Evolutionary conservation across 1,140 invertebrate genomes (phyloP).

Genomic region (Apis cerana): DNA sequence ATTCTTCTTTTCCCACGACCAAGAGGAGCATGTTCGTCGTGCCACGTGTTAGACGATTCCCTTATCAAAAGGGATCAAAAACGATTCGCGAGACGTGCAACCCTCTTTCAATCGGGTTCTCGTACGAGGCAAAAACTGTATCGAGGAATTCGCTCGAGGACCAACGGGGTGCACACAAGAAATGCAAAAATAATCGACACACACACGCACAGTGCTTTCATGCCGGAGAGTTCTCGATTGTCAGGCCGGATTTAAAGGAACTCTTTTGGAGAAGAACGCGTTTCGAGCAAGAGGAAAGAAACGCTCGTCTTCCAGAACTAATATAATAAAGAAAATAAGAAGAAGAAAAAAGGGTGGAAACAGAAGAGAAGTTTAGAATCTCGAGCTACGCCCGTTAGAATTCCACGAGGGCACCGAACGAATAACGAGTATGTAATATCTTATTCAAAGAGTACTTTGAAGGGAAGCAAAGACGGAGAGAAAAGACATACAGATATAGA

Average conservation of each 20-base stretch:
- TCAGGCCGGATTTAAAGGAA: not conserved
- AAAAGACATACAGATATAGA: slow-evolving; percentile 5
- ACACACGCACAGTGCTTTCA: slow-evolving; percentile 19
- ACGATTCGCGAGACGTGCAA: slow-evolving; percentile 3
- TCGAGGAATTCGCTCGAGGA: not conserved
- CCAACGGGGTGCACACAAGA: not conserved
- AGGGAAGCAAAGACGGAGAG: not conserved
- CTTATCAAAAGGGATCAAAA: not conserved
- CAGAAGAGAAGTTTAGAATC: slow-evolving; percentile 37
- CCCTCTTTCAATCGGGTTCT: not conserved
- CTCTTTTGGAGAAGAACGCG: not conserved
- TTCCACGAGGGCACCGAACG: not conserved
- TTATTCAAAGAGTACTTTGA: not conserved
- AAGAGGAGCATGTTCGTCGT: slow-evolving; percentile 5
- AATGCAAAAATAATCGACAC: not conserved
- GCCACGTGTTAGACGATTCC: not conserved
- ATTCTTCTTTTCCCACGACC: not conserved
- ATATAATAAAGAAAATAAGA: not conserved
- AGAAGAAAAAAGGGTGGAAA: too few relatives aligned
- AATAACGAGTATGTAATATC: not conserved
- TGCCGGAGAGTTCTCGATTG: too few relatives aligned
- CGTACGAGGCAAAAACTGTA: not conserved
- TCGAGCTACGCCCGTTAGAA: slow-evolving; percentile 10
- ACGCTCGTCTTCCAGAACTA: slow-evolving; percentile 57
- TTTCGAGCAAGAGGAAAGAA: not conserved